A percentile compares a stretch with the other conserved stretches of the same genome.
Evolutionary conservation across 2,888 invertebrate genomes (phyloP).

Genomic region (Phortica magna): DNA sequence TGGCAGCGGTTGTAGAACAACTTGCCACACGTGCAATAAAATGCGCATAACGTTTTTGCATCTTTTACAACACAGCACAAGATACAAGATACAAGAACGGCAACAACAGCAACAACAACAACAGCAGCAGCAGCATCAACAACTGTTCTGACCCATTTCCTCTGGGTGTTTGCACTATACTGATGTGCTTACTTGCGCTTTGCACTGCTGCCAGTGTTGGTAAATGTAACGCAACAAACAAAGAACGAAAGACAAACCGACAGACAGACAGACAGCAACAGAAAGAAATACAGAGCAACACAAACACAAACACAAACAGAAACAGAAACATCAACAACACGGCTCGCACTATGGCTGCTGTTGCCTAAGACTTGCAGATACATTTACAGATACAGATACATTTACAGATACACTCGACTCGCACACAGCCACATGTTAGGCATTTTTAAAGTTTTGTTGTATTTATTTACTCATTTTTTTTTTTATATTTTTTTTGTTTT

Average conservation of each 20-base stretch:
- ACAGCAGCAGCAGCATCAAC: slow-evolving; percentile 6
- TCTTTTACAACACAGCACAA: not conserved
- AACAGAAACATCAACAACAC: no score
- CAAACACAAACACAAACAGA: not conserved
- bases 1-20: not conserved
- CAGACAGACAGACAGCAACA: not conserved
- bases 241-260: not conserved
- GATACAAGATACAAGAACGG: not conserved
- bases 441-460: no score
- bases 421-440: no score
- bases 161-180: slow-evolving; percentile 22
- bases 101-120: not conserved
- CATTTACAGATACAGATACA: no score
- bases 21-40: not conserved
- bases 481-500: not conserved
- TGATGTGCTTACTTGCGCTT: not conserved
- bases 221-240: not conserved
- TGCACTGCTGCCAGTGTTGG: slow-evolving; percentile 1
- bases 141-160: slow-evolving; percentile 34
- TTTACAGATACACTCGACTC: no score
- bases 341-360: not conserved
- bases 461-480: no score
- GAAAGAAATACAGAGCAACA: not conserved
- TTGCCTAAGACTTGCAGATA: not conserved
- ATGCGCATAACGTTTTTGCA: not conserved